phyloP scores from a whole-genome alignment of 2,113 vertebrate species.

The Pteronura brasiliensis region DNA sequence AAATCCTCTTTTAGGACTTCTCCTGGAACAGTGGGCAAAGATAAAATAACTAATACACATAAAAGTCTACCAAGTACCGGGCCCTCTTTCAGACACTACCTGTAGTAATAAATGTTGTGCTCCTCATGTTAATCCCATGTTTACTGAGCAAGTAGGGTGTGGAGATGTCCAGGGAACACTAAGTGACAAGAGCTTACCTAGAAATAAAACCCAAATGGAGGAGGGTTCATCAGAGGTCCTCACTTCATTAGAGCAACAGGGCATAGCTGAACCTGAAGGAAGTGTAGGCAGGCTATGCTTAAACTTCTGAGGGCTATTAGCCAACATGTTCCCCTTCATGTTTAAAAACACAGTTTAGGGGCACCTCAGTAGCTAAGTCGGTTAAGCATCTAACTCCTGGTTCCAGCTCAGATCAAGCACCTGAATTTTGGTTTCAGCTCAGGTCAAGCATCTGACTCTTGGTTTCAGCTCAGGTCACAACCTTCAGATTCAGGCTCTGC shows the following conservation, averaged over 20 bases:
- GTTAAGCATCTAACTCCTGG: neutral
- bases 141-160: neutral
- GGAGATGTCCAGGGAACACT: neutral
- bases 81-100: neutral
- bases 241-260: neutral
- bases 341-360: neutral
- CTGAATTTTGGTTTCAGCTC: neutral
- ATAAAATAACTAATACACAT: neutral
- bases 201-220: neutral
- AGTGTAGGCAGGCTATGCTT: neutral
- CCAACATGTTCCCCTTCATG: neutral
- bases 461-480: neutral
- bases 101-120: neutral
- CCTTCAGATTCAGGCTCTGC: neutral
- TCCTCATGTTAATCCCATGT: neutral
- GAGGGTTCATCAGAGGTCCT: neutral
- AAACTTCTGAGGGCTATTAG: neutral
- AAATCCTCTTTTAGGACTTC: neutral
- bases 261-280: neutral
- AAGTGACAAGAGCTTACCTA: neutral
- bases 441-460: no score
- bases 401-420: neutral
- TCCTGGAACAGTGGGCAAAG: neutral
- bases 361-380: neutral
- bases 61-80: neutral